A percentile compares a stretch with the other conserved stretches of the same genome.
Conservation (phyloP, 2,113 vertebrate species). For the Lepus americanus region DNA sequence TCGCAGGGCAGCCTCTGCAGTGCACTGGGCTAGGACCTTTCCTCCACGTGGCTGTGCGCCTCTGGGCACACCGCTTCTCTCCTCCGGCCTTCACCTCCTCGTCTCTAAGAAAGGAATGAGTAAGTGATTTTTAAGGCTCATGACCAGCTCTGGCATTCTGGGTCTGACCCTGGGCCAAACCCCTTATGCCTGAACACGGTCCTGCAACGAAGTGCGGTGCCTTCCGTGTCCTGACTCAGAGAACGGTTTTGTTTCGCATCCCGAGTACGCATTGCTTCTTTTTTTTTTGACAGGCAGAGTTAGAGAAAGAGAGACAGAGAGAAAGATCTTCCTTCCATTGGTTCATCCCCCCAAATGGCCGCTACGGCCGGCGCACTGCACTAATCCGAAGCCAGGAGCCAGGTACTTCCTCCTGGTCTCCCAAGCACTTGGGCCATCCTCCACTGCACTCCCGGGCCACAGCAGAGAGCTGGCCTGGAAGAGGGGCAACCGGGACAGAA, state of each 20-base stretch:
- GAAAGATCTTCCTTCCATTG: too few species aligned
- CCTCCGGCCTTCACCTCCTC: background rate
- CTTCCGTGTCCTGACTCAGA: background rate
- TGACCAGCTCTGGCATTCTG: background rate
- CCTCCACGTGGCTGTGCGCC: background rate
- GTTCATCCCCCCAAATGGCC: too few species aligned
- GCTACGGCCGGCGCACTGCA: too few species aligned
- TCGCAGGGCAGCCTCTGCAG: fast-evolving
- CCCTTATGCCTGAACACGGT: background rate
- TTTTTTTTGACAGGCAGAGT: too few species aligned
- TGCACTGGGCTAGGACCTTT: fast-evolving
- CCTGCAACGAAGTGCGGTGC: background rate
- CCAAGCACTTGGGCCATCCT: too few species aligned
- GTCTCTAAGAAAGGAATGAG: background rate
- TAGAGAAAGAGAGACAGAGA: too few species aligned
- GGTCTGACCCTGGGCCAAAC: background rate
- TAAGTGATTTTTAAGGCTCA: background rate
- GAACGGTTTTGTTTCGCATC: background rate
- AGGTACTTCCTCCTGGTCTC: too few species aligned
- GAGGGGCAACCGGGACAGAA: too few species aligned
- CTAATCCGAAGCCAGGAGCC: too few species aligned
- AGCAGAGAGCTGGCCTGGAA: too few species aligned
- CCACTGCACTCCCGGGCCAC: too few species aligned
- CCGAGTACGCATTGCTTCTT: too few species aligned
- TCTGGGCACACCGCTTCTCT: fast-evolving